Evolutionary conservation across 2,113 vertebrate genomes (phyloP).

Genomic region (Melanotaenia duboulayi): DNA sequence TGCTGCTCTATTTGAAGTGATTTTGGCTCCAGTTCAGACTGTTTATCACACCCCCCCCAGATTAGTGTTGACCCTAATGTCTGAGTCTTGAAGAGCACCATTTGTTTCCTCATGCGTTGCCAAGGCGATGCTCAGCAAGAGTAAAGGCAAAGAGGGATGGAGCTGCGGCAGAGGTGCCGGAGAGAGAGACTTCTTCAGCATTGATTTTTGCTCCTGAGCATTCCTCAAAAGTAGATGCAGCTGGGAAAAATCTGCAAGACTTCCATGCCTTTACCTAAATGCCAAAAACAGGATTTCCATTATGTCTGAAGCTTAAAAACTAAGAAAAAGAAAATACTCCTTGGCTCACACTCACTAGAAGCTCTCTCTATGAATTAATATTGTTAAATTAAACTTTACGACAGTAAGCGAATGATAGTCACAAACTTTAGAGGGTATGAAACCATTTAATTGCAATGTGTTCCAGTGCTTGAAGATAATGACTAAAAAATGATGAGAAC

Average conservation of each 20-base stretch:
- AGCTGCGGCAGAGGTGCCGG: conserved; percentile 24
- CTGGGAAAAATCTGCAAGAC: conserved; percentile 18
- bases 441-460: conserved; percentile 70
- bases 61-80: conserved; percentile 79
- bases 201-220: conserved; percentile 15
- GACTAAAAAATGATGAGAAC: conserved; percentile 71
- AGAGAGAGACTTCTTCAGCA: conserved; percentile 30
- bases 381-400: conserved; percentile 58
- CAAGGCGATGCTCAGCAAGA: conserved; percentile 78
- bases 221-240: conserved; percentile 51
- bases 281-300: background rate
- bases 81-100: conserved; percentile 74
- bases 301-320: background rate
- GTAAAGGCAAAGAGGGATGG: conserved; percentile 64
- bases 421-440: conserved; percentile 60
- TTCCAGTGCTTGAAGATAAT: conserved; percentile 72
- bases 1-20: conserved; percentile 72
- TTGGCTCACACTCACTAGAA: conserved; percentile 19
- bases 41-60: conserved; percentile 77
- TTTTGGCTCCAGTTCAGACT: conserved; percentile 72
- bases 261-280: background rate
- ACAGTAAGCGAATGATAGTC: conserved; percentile 5
- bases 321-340: conserved; percentile 23
- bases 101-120: conserved; percentile 80
- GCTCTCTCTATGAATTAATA: conserved; percentile 42